Conservation (phyloP, 92 coral and sea anemone species). For the Bergia sp. region DNA sequence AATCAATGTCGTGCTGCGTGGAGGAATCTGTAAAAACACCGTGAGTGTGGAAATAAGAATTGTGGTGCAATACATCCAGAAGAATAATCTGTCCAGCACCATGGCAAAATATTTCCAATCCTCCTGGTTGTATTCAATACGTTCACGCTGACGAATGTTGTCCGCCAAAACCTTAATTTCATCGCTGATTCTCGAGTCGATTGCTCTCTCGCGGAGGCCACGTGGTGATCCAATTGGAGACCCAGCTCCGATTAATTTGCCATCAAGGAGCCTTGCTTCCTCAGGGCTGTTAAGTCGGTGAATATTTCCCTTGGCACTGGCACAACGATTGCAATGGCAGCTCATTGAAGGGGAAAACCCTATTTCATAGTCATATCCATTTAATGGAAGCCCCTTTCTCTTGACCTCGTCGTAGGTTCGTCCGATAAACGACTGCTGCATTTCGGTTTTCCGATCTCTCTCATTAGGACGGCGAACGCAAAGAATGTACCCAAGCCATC, state of each 20-base stretch:
- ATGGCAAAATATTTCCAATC: slow-evolving; percentile 95
- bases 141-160: slow-evolving; percentile 83
- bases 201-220: slow-evolving; percentile 59
- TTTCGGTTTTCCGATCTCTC: slow-evolving; percentile 56
- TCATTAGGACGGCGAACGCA: slow-evolving; percentile 79
- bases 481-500: slow-evolving; percentile 84
- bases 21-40: slow-evolving; percentile 62
- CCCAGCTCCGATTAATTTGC: slow-evolving; percentile 62
- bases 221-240: slow-evolving; percentile 78
- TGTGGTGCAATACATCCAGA: slow-evolving; percentile 86
- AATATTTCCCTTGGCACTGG: slow-evolving; percentile 67
- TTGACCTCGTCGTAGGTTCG: slow-evolving; percentile 55
- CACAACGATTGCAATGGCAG: slow-evolving; percentile 86
- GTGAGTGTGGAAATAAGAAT: slow-evolving; percentile 84
- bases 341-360: slow-evolving; percentile 80
- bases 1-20: slow-evolving; percentile 9
- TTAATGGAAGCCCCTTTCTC: slow-evolving; percentile 64
- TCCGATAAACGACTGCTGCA: slow-evolving; percentile 61
- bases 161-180: slow-evolving; percentile 87
- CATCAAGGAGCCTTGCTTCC: slow-evolving; percentile 70
- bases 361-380: slow-evolving; percentile 76
- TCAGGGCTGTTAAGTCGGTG: slow-evolving; percentile 73
- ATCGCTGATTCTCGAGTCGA: slow-evolving; percentile 67
- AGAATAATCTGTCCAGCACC: slow-evolving; percentile 97
- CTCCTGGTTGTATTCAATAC: slow-evolving; percentile 80